These are phyloP conservation scores for Lagocephalus sceleratus DNA, from an alignment of 2,797 vertebrate species.

Conservation along the genomic window DNA sequence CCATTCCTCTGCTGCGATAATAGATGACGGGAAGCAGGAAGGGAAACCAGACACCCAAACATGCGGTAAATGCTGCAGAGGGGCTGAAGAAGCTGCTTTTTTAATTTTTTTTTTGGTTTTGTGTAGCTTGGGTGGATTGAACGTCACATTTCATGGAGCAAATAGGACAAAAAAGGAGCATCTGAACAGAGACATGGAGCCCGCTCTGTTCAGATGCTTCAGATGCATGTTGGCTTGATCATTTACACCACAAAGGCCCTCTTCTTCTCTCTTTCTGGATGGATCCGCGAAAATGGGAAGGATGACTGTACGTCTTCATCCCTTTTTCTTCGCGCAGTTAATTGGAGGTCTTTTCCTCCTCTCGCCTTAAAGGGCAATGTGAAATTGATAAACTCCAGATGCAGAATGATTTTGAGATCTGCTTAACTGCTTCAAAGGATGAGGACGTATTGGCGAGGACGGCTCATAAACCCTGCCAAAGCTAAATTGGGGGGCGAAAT, in stretches of 20 bases:
- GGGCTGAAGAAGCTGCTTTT: no score
- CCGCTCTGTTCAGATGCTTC: slow-evolving; percentile 8
- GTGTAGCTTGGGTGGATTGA: no score
- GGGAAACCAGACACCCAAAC: slow-evolving; percentile 9
- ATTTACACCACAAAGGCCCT: slow-evolving; percentile 49
- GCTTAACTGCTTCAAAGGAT: slow-evolving; percentile 55
- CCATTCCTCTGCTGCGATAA: slow-evolving; percentile 28
- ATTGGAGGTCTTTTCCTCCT: slow-evolving; percentile 37
- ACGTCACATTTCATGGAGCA: slow-evolving; percentile 14
- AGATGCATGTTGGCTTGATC: not conserved
- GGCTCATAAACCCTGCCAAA: slow-evolving; percentile 46
- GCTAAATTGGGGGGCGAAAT: slow-evolving; percentile 48
- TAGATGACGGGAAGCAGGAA: slow-evolving; percentile 19
- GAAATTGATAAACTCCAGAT: slow-evolving; percentile 60
- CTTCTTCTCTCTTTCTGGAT: not conserved
- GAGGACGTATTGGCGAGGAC: slow-evolving; percentile 31
- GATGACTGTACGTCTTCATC: slow-evolving; percentile 56
- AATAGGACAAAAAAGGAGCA: no score
- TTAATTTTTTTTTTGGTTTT: no score
- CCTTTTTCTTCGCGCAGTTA: slow-evolving; percentile 64
- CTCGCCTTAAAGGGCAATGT: slow-evolving; percentile 63
- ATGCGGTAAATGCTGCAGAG: not conserved
- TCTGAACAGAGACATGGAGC: slow-evolving; percentile 8
- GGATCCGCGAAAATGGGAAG: not conserved
- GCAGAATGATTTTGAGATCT: slow-evolving; percentile 58